A percentile compares a stretch with the other conserved stretches of the same genome.
Conservation (phyloP, 2,888 invertebrate genomes). For the Papilio gigon region DNA sequence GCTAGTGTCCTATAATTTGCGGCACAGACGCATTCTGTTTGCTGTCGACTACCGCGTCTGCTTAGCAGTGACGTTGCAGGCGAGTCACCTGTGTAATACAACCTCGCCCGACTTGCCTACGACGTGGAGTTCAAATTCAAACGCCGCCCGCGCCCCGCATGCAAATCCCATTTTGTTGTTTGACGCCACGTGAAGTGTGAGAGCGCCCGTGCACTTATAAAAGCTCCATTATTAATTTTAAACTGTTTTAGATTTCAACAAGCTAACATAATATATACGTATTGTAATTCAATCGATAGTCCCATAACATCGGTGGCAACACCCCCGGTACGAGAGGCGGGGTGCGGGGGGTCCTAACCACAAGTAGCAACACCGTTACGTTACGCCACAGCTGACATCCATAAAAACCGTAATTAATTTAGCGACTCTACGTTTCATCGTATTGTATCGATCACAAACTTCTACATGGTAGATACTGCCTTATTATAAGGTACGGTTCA, state of each 20-base stretch:
- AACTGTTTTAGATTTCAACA: constrained; percentile 37
- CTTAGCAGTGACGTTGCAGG: constrained; percentile 68
- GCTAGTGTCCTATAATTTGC: constrained; percentile 49
- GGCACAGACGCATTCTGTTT: constrained; percentile 52
- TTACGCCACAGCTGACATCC: constrained; percentile 34
- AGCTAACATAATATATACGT: constrained; percentile 12
- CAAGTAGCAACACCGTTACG: constrained; percentile 29
- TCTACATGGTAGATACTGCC: not conserved
- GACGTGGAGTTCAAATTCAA: constrained; percentile 46
- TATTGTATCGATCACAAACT: constrained; percentile 27
- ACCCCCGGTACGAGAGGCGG: not conserved
- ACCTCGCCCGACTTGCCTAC: constrained; percentile 50
- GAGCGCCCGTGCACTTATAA: constrained; percentile 42
- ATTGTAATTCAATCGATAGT: not conserved
- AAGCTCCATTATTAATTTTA: constrained; percentile 43
- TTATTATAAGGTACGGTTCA: not conserved
- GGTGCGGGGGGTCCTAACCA: constrained; percentile 8
- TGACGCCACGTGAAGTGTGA: constrained; percentile 40
- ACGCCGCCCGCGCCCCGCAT: constrained; percentile 35
- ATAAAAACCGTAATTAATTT: constrained; percentile 37
- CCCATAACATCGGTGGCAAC: constrained; percentile 13
- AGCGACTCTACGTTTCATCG: constrained; percentile 26
- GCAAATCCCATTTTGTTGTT: constrained; percentile 45
- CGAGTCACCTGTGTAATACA: constrained; percentile 50
- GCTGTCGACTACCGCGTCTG: constrained; percentile 60